Conservation (phyloP, 2,888 invertebrate species). For the Acanthoscelides obtectus region DNA sequence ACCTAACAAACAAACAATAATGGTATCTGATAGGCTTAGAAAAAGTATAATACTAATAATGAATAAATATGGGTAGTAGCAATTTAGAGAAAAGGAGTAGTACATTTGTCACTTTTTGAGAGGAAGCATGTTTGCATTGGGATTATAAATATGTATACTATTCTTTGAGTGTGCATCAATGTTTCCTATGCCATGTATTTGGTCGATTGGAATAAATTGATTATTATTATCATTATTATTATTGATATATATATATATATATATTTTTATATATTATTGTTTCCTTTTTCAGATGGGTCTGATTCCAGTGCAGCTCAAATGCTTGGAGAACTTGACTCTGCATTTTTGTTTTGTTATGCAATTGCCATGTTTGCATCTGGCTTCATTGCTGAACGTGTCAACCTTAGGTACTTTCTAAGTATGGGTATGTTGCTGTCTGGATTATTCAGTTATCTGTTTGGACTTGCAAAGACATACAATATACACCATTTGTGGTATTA, state of each 20-base stretch:
- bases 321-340: constrained; percentile 83
- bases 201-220: too few species aligned
- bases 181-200: too few species aligned
- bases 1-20: too few species aligned
- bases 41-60: too few species aligned
- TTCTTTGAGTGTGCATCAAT: too few species aligned
- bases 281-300: constrained; percentile 52
- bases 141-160: too few species aligned
- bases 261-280: constrained; percentile 11
- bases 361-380: constrained; percentile 89
- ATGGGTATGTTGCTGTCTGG: constrained; percentile 88
- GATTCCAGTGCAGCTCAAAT: constrained; percentile 72
- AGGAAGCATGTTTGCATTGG: not conserved
- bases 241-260: too few species aligned
- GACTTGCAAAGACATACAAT: constrained; percentile 73
- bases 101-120: too few species aligned
- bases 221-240: too few species aligned
- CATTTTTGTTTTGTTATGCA: constrained; percentile 90
- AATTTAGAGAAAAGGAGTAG: too few species aligned
- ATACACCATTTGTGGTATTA: constrained; percentile 83
- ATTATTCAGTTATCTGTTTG: constrained; percentile 81
- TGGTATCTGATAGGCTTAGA: too few species aligned
- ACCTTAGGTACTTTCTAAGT: constrained; percentile 85
- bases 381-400: constrained; percentile 87
- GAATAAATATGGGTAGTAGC: too few species aligned